Conservation (phyloP, 2,888 invertebrate genomes). For the Sinodicranocentrus sp. region DNA sequence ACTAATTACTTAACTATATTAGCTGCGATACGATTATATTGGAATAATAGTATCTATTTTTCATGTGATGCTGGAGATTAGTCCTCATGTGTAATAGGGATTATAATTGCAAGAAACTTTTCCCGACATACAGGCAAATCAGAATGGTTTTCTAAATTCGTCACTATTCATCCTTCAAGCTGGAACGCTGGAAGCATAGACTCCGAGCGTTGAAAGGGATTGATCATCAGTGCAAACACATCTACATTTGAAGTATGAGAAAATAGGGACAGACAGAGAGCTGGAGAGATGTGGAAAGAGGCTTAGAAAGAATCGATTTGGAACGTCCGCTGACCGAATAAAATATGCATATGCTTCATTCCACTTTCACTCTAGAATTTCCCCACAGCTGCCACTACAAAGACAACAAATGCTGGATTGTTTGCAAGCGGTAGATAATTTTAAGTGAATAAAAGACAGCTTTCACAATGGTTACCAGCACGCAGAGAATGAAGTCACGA, state of each 20-base stretch:
- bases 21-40: too few species aligned
- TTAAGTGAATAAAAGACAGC: slow-evolving; percentile 36
- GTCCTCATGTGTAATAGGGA: too few species aligned
- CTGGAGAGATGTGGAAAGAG: not conserved
- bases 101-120: too few species aligned
- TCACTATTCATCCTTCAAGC: too few species aligned
- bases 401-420: not conserved
- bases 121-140: too few species aligned
- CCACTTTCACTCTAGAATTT: slow-evolving; percentile 10
- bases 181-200: too few species aligned
- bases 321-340: slow-evolving; percentile 50
- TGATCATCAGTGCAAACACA: slow-evolving; percentile 33
- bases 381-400: not conserved
- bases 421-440: slow-evolving; percentile 31
- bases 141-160: too few species aligned
- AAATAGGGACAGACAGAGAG: not conserved
- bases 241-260: not conserved
- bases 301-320: slow-evolving; percentile 38
- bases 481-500: too few species aligned
- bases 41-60: too few species aligned
- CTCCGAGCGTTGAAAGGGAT: too few species aligned
- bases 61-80: too few species aligned
- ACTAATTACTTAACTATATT: too few species aligned
- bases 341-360: slow-evolving; percentile 44
- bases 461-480: not conserved